Base-by-base conservation (phyloP, 2,113 vertebrate genomes). In the Oryctolagus cuniculus region DNA sequence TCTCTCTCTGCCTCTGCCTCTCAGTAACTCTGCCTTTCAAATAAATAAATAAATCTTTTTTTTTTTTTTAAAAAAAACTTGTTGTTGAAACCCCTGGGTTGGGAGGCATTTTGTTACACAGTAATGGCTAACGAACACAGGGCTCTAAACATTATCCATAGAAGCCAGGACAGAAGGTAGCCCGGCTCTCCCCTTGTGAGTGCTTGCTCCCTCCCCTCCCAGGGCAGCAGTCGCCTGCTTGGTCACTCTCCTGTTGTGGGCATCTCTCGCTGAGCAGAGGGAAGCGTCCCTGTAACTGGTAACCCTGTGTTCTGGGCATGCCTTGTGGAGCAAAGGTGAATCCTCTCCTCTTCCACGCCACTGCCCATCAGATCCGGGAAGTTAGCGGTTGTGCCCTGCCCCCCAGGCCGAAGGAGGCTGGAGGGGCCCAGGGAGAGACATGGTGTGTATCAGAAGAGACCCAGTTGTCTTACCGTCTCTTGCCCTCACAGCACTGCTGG, bases 51-150 rank as follows among this genome's bases (percentile, higher is more conserved):
- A 38, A 38, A 38, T 38, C 38, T n/a, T n/a, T n/a, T n/a, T n/a
- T n/a, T n/a, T n/a, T n/a, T n/a, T n/a, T n/a, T n/a, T n/a, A n/a
- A n/a, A n/a, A n/a, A 78, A 91, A 95, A 86, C 22, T 29, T 75
- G 27, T 67, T 78, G 58, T 86, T 89, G 70, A 87, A 91, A 51
- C 21, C 44, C 31, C 74, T 70, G 83, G 75, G 11, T 82, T 86
- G 25, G 58, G 29, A 84, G 67, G 22, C 55, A 72, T 84, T 93
- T 79, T 90, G 92, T 86, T 89, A 11, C 15, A 4, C 36, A 75
- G 75, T 29, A 27, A n/a, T 58, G 74, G 34, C 70, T 66, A 83
- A 66, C 24, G 49, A 72, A 79, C 15, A 53, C 5, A 31, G 51
- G 31, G 4, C 6, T 66, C 79, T n/a, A n/a, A 34, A 63, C 61